Evolutionary conservation across 2,797 vertebrate genomes (phyloP), one percentile per base, ranked within the genome.

Genomic region (Remorina albescens): DNA sequence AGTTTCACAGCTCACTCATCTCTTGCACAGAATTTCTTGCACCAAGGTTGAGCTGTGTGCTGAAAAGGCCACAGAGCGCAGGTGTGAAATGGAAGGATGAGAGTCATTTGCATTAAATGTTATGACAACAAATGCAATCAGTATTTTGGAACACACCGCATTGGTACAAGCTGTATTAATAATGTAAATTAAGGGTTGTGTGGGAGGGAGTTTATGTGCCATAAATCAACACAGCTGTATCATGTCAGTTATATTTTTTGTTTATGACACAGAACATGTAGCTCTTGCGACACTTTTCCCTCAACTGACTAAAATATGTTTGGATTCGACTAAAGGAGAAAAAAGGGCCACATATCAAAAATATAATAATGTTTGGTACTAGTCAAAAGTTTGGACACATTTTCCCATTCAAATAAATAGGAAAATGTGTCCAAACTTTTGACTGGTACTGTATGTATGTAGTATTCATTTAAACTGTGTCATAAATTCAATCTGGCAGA

Each of bases 111-210:
- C 4, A 6, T 58, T 47, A 21, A 63, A 76, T 81, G 67, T 84
- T 83, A 68, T 63, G 71, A 70, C 67, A 88, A 85, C 77, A 76
- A 76, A 49, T 62, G 57, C 73, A 81, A 91, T 91, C 88, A 83
- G 72, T 88, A 85, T 88, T 90, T 89, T 86, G 81, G 81, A 83
- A 89, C 80, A 88, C 37, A 25, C 37, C 55, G 66, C 68, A 42
- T 84, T 72, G 30, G 56, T 86, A 85, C 69, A 59, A 80, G 77
- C 25, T 84, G 83, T 80, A 67, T 78, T 85, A 82, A 81, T 65
- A 77, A 84, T 82, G 68, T 83, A 74, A 81, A 74, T 84, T 67
- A 37, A 65, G 9, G 64, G 46, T 54, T 50, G 69, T 64, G 34
- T 42, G 42, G 23, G 15, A 26, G 56, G 64, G 15, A 55, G 72